A percentile compares a stretch with the other conserved stretches of the same genome.
Evolutionary conservation across 2,888 invertebrate species (phyloP).

Genomic region (Caenorhabditis macrosperma): DNA sequence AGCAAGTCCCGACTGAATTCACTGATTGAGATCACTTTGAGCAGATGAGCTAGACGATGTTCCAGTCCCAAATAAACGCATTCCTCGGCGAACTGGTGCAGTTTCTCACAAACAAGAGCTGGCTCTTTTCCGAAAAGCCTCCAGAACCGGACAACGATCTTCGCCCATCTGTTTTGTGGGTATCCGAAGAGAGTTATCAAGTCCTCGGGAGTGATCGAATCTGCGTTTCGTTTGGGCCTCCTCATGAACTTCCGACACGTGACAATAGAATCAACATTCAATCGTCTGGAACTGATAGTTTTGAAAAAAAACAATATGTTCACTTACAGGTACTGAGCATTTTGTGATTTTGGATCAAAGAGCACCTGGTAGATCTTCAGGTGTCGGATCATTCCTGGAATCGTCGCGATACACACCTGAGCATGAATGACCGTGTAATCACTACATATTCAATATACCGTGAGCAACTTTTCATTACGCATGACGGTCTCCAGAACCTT

Average conservation of each 20-base stretch:
- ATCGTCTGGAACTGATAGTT: constrained; percentile 15
- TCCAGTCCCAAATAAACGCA: constrained; percentile 8
- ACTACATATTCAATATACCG: neutral
- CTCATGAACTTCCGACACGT: constrained; percentile 22
- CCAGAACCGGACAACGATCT: constrained; percentile 20
- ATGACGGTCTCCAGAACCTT: constrained; percentile 15
- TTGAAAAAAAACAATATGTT: neutral
- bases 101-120: neutral
- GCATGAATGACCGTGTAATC: neutral
- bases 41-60: neutral
- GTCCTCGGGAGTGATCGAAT: neutral
- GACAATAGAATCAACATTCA: neutral
- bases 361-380: constrained; percentile 26
- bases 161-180: constrained; percentile 14
- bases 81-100: constrained; percentile 29
- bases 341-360: neutral
- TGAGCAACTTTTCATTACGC: constrained; percentile 11
- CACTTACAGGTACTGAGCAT: constrained; percentile 3
- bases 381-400: constrained; percentile 23
- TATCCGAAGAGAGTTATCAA: constrained; percentile 15
- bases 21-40: constrained; percentile 8
- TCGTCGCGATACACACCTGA: constrained; percentile 39
- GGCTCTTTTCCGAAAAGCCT: constrained; percentile 19
- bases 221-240: constrained; percentile 1
- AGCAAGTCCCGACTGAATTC: neutral